A percentile compares a stretch with the other conserved stretches of the same genome.
Conservation (phyloP, 2,113 vertebrate genomes). For the Antigone vipio region DNA sequence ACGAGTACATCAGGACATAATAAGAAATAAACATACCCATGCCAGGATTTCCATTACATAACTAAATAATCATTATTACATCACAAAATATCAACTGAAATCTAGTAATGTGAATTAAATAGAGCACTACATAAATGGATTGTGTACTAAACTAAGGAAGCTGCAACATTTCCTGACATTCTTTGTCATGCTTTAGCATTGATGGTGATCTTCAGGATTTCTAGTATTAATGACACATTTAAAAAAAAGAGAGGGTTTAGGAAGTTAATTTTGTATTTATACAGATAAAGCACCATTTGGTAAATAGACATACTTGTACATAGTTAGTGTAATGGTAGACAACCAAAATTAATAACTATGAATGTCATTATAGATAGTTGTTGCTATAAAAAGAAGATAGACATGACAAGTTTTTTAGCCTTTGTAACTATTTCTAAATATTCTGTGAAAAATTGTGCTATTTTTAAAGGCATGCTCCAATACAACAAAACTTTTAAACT, state of each 20-base stretch:
- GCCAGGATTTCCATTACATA: not conserved
- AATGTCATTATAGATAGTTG: not conserved
- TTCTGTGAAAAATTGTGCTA: not conserved
- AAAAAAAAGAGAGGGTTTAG: not conserved
- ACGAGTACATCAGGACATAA: not conserved
- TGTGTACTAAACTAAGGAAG: not conserved
- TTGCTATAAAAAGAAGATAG: not conserved
- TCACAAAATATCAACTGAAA: not conserved
- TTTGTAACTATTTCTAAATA: not conserved
- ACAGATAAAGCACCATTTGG: not conserved
- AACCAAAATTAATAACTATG: not conserved
- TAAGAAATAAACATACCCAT: not conserved
- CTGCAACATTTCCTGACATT: not conserved
- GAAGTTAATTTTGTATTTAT: not conserved
- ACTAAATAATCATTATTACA: not conserved
- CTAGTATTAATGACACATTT: not conserved
- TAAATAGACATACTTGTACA: not conserved
- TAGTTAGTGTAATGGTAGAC: not conserved
- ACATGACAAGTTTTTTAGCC: not conserved
- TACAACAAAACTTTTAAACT: not conserved
- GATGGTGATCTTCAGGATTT: not conserved
- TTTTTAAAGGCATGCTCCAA: not conserved
- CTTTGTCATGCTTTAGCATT: not conserved
- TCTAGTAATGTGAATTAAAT: not conserved
- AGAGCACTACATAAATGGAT: not conserved